These are phyloP conservation scores for Struthio camelus DNA, from an alignment of 2,113 vertebrate species.

Conservation along the genomic window DNA sequence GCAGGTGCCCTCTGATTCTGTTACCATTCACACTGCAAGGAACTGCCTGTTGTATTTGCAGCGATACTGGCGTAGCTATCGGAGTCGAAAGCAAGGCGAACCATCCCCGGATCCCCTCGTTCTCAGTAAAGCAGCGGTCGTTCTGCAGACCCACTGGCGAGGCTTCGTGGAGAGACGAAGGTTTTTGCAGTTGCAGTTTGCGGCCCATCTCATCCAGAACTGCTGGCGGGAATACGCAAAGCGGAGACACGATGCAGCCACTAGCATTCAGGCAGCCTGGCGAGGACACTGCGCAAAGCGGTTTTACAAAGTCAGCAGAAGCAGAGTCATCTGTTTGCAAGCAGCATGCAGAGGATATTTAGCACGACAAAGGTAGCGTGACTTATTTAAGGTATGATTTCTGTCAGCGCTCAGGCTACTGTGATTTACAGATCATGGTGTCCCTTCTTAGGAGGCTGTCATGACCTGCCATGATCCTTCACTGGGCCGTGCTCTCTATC, in stretches of 20 bases:
- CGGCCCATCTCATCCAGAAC: slow-evolving; percentile 85
- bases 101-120: slow-evolving; percentile 46
- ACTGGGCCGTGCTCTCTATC: background rate
- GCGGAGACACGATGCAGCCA: slow-evolving; percentile 76
- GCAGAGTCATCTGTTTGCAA: slow-evolving; percentile 80
- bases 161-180: slow-evolving; percentile 79
- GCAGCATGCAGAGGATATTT: slow-evolving; percentile 81
- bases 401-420: accelerated
- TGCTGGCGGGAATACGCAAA: slow-evolving; percentile 78
- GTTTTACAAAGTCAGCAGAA: slow-evolving; percentile 69
- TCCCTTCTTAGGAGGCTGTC: background rate
- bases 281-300: slow-evolving; percentile 77
- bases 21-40: accelerated
- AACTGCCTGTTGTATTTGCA: slow-evolving; percentile 55
- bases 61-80: slow-evolving; percentile 86
- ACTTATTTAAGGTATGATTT: background rate
- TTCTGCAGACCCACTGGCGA: slow-evolving; percentile 89
- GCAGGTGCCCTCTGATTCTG: background rate
- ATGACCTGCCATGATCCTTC: background rate
- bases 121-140: slow-evolving; percentile 76
- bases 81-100: slow-evolving; percentile 55
- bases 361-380: slow-evolving; percentile 84
- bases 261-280: slow-evolving; percentile 89
- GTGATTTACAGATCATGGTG: background rate
- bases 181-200: slow-evolving; percentile 80